Conservation (phyloP, 2,888 invertebrate genomes). For the Stictocephala bisonia region DNA sequence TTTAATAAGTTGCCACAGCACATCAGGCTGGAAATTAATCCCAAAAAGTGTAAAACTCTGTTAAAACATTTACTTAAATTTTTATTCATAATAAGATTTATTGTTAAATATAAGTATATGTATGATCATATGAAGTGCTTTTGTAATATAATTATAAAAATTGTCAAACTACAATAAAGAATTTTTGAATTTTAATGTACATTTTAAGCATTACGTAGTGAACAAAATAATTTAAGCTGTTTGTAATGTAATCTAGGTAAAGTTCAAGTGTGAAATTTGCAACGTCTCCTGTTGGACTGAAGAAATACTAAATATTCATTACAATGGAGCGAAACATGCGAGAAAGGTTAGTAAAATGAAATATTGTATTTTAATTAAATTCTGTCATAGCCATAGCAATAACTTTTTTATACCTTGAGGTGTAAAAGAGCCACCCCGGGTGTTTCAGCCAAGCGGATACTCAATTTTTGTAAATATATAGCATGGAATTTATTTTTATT, state of each 20-base stretch:
- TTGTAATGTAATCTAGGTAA: slow-evolving; percentile 59
- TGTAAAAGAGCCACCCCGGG: too few relatives aligned
- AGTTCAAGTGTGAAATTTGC: slow-evolving; percentile 65
- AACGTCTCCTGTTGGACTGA: slow-evolving; percentile 66
- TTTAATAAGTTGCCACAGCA: too few relatives aligned
- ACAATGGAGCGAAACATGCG: slow-evolving; percentile 63
- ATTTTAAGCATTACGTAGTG: not conserved
- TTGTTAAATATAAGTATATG: too few relatives aligned
- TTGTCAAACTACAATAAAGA: too few relatives aligned
- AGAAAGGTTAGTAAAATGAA: slow-evolving; percentile 61
- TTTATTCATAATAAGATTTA: too few relatives aligned
- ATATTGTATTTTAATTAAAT: slow-evolving; percentile 24
- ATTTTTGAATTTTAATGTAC: not conserved
- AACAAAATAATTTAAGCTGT: not conserved
- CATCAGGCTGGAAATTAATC: too few relatives aligned
- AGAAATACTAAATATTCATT: slow-evolving; percentile 66
- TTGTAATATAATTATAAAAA: not conserved
- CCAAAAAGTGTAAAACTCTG: too few relatives aligned
- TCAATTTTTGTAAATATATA: too few relatives aligned
- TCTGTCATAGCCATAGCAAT: slow-evolving; percentile 4
- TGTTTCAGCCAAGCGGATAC: too few relatives aligned
- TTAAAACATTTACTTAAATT: too few relatives aligned
- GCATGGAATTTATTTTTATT: too few relatives aligned
- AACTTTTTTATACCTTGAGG: too few relatives aligned
- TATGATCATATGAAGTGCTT: not conserved